Conservation (phyloP, 2,797 vertebrate species). For the Danio jaintianensis region DNA sequence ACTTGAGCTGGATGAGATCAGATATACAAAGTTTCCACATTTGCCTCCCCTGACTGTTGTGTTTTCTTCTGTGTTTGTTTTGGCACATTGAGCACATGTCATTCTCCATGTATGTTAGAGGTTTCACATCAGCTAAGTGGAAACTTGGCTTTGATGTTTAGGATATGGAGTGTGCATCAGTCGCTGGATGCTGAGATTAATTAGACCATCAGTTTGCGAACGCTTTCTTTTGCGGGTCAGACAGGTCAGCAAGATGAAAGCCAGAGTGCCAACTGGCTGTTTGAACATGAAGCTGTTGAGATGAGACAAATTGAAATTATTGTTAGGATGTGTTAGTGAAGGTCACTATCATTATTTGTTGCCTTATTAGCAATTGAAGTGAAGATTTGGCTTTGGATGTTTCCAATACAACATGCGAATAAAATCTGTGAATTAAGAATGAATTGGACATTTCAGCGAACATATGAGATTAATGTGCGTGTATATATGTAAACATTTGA, state of each 20-base stretch:
- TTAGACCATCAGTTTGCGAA: slow-evolving; percentile 29
- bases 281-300: slow-evolving; percentile 26
- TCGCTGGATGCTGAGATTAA: slow-evolving; percentile 22
- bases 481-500: too few species aligned
- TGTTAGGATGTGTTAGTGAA: slow-evolving; percentile 18
- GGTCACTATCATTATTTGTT: neutral
- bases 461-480: too few species aligned
- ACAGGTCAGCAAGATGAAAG: slow-evolving; percentile 21
- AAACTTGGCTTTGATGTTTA: slow-evolving; percentile 30
- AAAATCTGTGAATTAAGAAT: too few species aligned
- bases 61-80: slow-evolving; percentile 23
- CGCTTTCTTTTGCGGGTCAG: slow-evolving; percentile 30
- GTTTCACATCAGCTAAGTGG: slow-evolving; percentile 25
- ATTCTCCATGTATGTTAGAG: slow-evolving; percentile 17
- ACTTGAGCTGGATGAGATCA: slow-evolving; percentile 31
- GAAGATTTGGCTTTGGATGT: too few species aligned
- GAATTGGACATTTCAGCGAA: too few species aligned
- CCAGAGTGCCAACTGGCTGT: slow-evolving; percentile 13
- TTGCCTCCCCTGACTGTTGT: slow-evolving; percentile 1
- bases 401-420: too few species aligned
- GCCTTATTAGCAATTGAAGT: neutral
- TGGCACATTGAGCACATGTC: slow-evolving; percentile 10
- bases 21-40: slow-evolving; percentile 21
- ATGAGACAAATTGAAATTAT: slow-evolving; percentile 14
- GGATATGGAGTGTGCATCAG: neutral